These are phyloP conservation scores for Aythya baeri DNA, from an alignment of 2,113 vertebrate genomes.

Conservation along the genomic window DNA sequence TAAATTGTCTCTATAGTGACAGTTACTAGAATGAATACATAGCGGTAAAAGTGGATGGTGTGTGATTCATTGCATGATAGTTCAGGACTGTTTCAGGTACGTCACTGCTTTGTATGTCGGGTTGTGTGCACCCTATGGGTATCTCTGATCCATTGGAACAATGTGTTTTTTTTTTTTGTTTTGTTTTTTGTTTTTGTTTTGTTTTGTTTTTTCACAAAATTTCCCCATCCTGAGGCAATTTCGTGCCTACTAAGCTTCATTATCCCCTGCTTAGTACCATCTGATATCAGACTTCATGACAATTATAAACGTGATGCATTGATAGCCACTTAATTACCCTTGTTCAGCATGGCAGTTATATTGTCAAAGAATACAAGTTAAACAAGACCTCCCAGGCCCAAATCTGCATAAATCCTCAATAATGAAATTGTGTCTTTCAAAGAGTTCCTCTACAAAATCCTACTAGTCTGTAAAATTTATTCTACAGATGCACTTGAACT, in stretches of 20 bases:
- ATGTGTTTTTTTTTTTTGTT: neutral
- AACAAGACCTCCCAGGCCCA: neutral
- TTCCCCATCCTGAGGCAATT: neutral
- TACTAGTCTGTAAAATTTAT: slow-evolving; percentile 31
- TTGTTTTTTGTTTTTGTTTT: no score
- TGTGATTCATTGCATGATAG: neutral
- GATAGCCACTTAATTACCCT: neutral
- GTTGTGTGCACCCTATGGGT: accelerated
- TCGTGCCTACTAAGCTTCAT: neutral
- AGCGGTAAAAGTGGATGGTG: neutral
- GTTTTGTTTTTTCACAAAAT: neutral
- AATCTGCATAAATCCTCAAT: neutral
- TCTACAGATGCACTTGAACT: slow-evolving; percentile 20
- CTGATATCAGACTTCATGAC: neutral
- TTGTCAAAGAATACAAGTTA: neutral
- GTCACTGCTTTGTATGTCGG: neutral
- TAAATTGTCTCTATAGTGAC: neutral
- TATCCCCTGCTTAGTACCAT: neutral
- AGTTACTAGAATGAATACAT: neutral
- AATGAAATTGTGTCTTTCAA: neutral
- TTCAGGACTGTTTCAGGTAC: neutral
- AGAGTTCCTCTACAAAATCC: neutral
- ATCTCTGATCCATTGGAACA: neutral
- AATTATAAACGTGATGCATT: neutral
- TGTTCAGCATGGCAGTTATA: neutral